phyloP scores from a whole-genome alignment of 2,113 vertebrate genomes.

The Pteruthius melanotis region DNA sequence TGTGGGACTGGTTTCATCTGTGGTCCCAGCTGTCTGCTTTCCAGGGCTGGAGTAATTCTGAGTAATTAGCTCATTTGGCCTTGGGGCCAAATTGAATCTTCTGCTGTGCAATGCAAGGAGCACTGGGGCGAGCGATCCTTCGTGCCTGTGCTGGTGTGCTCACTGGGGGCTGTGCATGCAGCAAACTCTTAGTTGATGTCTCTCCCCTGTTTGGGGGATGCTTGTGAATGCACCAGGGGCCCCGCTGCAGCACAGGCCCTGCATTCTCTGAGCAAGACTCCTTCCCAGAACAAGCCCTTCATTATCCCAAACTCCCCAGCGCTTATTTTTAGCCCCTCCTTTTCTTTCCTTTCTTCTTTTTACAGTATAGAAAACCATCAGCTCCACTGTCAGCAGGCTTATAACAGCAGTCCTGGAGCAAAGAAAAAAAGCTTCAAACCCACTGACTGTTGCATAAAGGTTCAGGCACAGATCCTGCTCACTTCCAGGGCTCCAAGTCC shows the following conservation, averaged over 20 bases:
- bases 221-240: background rate
- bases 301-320: background rate
- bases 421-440: background rate
- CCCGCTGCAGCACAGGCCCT: rapidly evolving
- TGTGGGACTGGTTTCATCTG: background rate
- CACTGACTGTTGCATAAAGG: background rate
- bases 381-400: background rate
- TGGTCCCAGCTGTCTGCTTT: background rate
- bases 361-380: background rate
- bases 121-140: background rate
- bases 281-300: background rate
- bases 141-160: background rate
- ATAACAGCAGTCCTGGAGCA: background rate
- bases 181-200: background rate
- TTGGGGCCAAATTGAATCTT: background rate
- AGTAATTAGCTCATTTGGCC: background rate
- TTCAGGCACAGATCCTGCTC: background rate
- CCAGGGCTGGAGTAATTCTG: background rate
- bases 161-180: background rate
- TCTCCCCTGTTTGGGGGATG: background rate
- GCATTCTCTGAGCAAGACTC: background rate
- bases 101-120: background rate
- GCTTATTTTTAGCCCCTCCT: slow-evolving; percentile 40
- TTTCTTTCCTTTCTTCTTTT: background rate
- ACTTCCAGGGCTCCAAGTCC: background rate